Base-by-base conservation (phyloP, 2,797 vertebrate species). In the Channallabes apus region DNA sequence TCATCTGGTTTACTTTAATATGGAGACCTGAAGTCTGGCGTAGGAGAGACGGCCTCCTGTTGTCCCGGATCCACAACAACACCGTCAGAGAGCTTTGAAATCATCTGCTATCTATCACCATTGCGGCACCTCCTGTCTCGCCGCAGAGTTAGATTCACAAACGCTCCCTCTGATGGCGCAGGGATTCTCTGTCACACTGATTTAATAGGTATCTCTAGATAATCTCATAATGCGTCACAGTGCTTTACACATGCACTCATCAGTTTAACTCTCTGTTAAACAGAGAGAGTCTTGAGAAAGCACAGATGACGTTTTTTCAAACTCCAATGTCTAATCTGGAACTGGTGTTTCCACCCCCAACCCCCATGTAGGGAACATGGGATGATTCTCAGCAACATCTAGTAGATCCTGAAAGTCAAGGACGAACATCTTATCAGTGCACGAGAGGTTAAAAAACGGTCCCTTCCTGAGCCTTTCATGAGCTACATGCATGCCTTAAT, bases 1-100 rank as follows among this genome's bases (percentile, higher is more conserved):
- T 91, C 89, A 90, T 91, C 89, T 91, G 90, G 89, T 90, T 91
- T 88, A 88, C 87, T 91, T 91, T 89, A 91, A 86, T 86, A 86
- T 80, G 89, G 90, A 91, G 89, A 83, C 91, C 84, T 77, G 41
- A 80, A 90, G 88, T 91, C 91, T 90, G 89, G 79, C 73, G 61
- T 69, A 69, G 81, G 69, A 86, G 80, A 79, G 73, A 67, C 46
- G 29, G 65, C 81, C 85, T 85, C 80, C 77, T 27, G 82, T 88
- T 82, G 86, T 86, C 86, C 87, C 32, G 32, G 82, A 87, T 87
- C 84, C 81, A 89, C 71, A 82, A 88, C 64, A 80, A 79, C 81
- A 69, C 73, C 20, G 77, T 69, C 61, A 58, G 59, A 67, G 54
- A 85, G 71, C 85, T 84, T 73, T 35, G 86, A 83, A 87, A 80